Percentiles rank a stretch among this genome's conserved stretches.
Conservation (phyloP, 2,888 invertebrate species). For the Halictus ligatus region DNA sequence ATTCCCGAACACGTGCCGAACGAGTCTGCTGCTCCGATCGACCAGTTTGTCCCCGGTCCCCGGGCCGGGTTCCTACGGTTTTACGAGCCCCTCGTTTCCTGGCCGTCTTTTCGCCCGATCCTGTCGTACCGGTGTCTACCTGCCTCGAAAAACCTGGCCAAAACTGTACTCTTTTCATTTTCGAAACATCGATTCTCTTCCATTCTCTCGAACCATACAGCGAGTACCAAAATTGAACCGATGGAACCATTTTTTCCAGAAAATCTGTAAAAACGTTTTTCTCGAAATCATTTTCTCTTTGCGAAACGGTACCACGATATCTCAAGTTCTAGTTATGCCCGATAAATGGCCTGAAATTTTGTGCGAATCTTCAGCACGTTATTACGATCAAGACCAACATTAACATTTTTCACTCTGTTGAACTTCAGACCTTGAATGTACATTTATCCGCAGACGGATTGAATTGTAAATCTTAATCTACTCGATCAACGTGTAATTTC, state of each 20-base stretch:
- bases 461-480: neutral
- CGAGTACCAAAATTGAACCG: too few species aligned
- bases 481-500: neutral
- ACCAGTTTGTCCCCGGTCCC: conserved; percentile 51
- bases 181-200: neutral
- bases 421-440: too few species aligned
- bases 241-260: too few species aligned
- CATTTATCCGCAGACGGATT: too few species aligned
- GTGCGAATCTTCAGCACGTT: neutral
- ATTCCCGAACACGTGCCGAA: conserved; percentile 71
- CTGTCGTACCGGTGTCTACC: neutral
- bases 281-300: too few species aligned
- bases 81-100: conserved; percentile 53
- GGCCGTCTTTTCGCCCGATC: conserved; percentile 43
- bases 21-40: conserved; percentile 62
- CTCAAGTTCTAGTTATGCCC: too few species aligned
- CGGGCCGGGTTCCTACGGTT: conserved; percentile 46
- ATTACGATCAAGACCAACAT: neutral
- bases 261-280: too few species aligned
- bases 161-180: neutral
- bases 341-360: too few species aligned
- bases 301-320: too few species aligned
- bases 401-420: too few species aligned
- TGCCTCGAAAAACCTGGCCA: neutral
- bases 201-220: neutral